These are phyloP conservation scores for Vultur gryphus DNA, from an alignment of 2,797 vertebrate species.

Conservation along the genomic window DNA sequence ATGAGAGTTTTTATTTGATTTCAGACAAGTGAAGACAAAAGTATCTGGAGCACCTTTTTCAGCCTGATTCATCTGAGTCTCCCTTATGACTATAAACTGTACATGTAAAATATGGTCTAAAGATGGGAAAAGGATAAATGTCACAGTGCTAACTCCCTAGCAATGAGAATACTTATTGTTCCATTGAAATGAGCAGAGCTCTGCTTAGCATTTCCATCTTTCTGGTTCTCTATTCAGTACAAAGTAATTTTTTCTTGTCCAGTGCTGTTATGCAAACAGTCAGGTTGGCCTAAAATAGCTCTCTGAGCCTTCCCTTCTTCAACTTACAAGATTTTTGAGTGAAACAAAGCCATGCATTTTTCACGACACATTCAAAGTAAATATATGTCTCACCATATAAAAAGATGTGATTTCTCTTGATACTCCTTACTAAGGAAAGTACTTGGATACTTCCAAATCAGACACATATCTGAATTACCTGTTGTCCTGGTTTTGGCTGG, in stretches of 20 bases:
- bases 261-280: background rate
- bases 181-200: background rate
- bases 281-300: background rate
- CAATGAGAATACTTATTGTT: background rate
- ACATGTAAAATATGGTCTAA: background rate
- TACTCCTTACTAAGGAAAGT: background rate
- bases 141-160: background rate
- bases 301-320: background rate
- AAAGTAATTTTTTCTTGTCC: background rate
- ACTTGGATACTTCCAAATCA: background rate
- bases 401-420: background rate
- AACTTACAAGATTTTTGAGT: background rate
- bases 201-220: background rate
- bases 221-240: background rate
- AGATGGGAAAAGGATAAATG: background rate
- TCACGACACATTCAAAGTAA: background rate
- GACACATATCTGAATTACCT: background rate
- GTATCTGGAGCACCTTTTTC: background rate
- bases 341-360: background rate
- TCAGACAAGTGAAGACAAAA: background rate
- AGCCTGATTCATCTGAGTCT: background rate
- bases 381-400: background rate
- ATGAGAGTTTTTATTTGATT: background rate
- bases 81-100: background rate
- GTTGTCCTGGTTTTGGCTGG: too few relatives aligned